phyloP scores from a whole-genome alignment of 1,140 invertebrate species.

The Drosophila albomicans region DNA sequence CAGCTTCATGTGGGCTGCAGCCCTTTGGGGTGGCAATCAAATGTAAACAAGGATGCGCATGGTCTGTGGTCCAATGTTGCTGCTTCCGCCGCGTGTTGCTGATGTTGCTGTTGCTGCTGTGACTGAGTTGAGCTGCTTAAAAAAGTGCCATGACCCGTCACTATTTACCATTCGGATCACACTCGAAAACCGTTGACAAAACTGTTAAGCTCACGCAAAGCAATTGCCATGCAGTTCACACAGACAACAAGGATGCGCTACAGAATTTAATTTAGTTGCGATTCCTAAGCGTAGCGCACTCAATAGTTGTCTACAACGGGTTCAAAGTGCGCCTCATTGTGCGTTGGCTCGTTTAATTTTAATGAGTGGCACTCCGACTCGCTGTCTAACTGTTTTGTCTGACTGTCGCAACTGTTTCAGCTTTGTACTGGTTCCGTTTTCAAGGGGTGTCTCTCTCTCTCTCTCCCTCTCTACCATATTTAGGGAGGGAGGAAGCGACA shows the following conservation, averaged over 20 bases:
- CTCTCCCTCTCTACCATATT: too few species aligned
- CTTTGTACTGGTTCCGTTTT: conserved; percentile 60
- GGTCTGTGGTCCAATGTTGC: conserved; percentile 23
- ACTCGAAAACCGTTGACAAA: conserved; percentile 74
- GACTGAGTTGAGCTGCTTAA: conserved; percentile 71
- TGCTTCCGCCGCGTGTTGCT: conserved; percentile 53
- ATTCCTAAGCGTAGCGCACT: conserved; percentile 4
- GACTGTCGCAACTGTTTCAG: conserved; percentile 69
- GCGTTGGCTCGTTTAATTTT: conserved; percentile 79
- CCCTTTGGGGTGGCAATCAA: conserved; percentile 46
- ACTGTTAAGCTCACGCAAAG: conserved; percentile 58
- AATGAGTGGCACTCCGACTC: conserved; percentile 58
- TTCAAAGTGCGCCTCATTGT: conserved; percentile 40
- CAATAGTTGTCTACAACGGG: not conserved
- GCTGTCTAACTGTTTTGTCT: conserved; percentile 17
- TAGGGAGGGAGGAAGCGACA: conserved; percentile 13
- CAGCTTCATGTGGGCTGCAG: conserved; percentile 62
- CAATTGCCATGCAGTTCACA: conserved; percentile 25
- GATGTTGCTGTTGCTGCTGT: not conserved
- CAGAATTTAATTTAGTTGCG: not conserved
- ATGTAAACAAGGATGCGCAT: conserved; percentile 34
- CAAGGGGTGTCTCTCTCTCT: conserved; percentile 61
- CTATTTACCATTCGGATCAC: conserved; percentile 77
- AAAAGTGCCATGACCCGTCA: conserved; percentile 57
- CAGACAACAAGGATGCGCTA: conserved; percentile 3